These are phyloP conservation scores for Parnassius smintheus DNA, from an alignment of 2,888 invertebrate genomes.

Conservation along the genomic window DNA sequence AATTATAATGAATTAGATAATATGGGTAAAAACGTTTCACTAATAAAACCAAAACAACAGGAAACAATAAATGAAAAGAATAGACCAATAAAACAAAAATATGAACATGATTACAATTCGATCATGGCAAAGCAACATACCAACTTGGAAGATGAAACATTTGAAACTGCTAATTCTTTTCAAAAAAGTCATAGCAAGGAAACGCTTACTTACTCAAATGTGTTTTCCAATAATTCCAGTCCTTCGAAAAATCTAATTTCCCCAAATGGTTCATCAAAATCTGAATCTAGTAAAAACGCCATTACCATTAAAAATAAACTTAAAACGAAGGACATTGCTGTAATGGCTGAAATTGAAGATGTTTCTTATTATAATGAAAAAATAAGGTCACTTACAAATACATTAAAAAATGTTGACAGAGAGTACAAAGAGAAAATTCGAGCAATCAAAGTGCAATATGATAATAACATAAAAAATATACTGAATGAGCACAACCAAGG, in stretches of 20 bases:
- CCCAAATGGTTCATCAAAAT: conserved; percentile 5
- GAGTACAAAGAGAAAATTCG: conserved; percentile 67
- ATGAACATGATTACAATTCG: neutral
- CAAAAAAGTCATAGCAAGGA: conserved; percentile 49
- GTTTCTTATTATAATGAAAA: conserved; percentile 60
- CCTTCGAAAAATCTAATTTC: neutral
- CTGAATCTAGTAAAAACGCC: conserved; percentile 1
- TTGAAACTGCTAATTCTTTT: conserved; percentile 29
- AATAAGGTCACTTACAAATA: conserved; percentile 52
- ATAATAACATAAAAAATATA: conserved; percentile 74
- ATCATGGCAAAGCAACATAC: neutral
- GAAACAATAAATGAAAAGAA: neutral
- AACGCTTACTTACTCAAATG: conserved; percentile 29
- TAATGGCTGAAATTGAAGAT: conserved; percentile 53
- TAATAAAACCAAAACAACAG: neutral
- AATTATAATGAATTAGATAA: neutral
- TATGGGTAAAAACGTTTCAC: neutral
- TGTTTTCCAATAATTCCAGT: conserved; percentile 5
- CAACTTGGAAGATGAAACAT: neutral
- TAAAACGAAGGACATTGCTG: conserved; percentile 32
- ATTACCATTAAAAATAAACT: neutral
- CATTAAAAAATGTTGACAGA: conserved; percentile 57
- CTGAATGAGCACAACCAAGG: conserved; percentile 77
- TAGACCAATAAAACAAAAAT: neutral
- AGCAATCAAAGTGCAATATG: conserved; percentile 76